A percentile compares a stretch with the other conserved stretches of the same genome.
phyloP scores from a whole-genome alignment of 2,113 vertebrate species.

The Brevimyrus niger region DNA sequence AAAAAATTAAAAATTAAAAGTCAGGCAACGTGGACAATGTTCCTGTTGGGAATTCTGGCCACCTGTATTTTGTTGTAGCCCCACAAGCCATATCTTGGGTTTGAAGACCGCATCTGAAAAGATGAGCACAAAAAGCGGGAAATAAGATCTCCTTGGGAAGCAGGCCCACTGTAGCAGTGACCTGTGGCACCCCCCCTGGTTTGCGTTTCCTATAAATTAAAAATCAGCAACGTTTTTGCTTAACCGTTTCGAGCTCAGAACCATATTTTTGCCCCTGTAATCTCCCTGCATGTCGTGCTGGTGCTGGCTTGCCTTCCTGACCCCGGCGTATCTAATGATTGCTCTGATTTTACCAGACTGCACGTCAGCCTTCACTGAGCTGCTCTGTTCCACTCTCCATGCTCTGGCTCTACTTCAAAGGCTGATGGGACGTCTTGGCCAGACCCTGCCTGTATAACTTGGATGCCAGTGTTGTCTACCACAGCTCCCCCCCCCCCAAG shows the following conservation, averaged over 20 bases:
- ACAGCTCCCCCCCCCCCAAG: no score
- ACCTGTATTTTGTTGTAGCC: not conserved
- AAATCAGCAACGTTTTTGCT: not conserved
- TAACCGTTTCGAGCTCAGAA: not conserved
- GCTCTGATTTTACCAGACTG: conserved; percentile 22
- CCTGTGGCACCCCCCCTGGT: not conserved
- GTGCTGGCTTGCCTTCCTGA: conserved; percentile 8
- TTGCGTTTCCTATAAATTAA: not conserved
- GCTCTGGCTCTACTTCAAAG: not conserved
- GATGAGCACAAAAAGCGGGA: not conserved
- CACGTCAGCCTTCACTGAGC: not conserved
- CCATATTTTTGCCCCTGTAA: not conserved
- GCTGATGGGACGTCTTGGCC: not conserved
- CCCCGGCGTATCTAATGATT: conserved; percentile 26
- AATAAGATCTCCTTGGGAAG: conserved; percentile 17
- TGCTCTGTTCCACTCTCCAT: not conserved
- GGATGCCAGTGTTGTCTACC: not conserved
- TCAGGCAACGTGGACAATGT: not conserved
- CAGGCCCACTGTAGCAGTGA: not conserved
- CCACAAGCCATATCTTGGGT: not conserved
- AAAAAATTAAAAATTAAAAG: not conserved
- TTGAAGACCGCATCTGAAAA: not conserved
- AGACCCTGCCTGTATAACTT: not conserved
- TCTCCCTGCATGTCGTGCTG: not conserved
- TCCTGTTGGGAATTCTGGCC: not conserved